Percentiles rank a stretch among this genome's conserved stretches.
phyloP scores from a whole-genome alignment of 1,140 invertebrate genomes.

The Bombus sibiricus region DNA sequence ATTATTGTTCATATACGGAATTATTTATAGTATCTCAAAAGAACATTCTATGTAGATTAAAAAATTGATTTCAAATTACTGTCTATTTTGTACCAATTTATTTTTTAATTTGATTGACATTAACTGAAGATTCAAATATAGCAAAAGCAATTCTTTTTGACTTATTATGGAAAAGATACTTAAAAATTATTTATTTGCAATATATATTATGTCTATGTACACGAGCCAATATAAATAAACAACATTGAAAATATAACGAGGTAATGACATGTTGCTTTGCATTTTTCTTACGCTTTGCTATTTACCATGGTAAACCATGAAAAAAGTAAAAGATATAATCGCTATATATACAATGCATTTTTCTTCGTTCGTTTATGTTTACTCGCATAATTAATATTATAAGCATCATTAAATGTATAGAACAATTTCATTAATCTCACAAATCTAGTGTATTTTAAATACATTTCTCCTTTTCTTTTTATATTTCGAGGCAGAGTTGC shows the following conservation, averaged over 20 bases:
- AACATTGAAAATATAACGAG: constrained; percentile 21
- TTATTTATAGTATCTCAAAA: background rate
- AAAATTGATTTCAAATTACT: background rate
- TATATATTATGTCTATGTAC: background rate
- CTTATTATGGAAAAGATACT: background rate
- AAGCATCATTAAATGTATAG: background rate
- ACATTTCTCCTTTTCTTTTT: background rate
- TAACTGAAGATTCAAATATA: background rate
- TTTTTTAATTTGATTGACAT: too few relatives aligned
- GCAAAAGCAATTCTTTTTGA: background rate
- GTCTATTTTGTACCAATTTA: background rate
- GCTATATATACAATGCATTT: background rate
- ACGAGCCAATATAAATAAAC: constrained; percentile 19
- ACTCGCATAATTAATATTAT: background rate
- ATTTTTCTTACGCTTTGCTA: background rate
- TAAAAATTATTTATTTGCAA: background rate
- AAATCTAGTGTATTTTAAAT: background rate
- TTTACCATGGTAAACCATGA: background rate
- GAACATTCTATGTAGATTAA: too few relatives aligned
- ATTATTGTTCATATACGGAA: background rate
- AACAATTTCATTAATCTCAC: background rate
- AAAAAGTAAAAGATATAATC: background rate
- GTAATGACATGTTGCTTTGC: constrained; percentile 12
- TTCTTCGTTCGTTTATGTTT: background rate
- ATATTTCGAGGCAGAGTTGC: background rate